phyloP scores from a whole-genome alignment of 2,888 invertebrate genomes.

The Hirtodrosophila confusa region DNA sequence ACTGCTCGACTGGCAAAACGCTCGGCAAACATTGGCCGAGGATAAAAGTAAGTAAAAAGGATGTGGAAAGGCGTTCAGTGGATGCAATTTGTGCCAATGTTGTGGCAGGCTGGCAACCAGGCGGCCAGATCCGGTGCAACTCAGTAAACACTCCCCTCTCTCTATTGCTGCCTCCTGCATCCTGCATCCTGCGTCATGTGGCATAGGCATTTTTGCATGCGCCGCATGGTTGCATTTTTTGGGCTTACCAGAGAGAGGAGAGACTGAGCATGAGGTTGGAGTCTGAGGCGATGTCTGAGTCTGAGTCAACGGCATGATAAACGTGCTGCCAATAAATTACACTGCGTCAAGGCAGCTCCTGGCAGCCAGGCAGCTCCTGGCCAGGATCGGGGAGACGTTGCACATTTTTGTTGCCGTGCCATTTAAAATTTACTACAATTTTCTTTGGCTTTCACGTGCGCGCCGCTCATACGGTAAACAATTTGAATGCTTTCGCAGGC shows the following conservation, averaged over 20 bases:
- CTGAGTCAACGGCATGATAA: constrained; percentile 74
- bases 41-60: constrained; percentile 74
- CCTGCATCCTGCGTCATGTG: constrained; percentile 32
- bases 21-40: constrained; percentile 72
- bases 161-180: constrained; percentile 33
- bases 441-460: constrained; percentile 77
- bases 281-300: constrained; percentile 38
- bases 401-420: constrained; percentile 78
- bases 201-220: constrained; percentile 80
- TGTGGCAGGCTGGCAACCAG: constrained; percentile 55
- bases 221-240: constrained; percentile 78
- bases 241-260: constrained; percentile 62
- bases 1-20: constrained; percentile 62
- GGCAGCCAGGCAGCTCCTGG: constrained; percentile 42
- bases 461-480: constrained; percentile 75
- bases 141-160: background rate
- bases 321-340: constrained; percentile 80
- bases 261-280: constrained; percentile 6
- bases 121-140: constrained; percentile 22
- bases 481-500: constrained; percentile 77
- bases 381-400: constrained; percentile 33
- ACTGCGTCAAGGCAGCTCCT: constrained; percentile 70
- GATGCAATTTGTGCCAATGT: constrained; percentile 75
- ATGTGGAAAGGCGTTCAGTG: constrained; percentile 44
- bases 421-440: constrained; percentile 80